Evolutionary conservation across 92 coral and sea anemone species (phyloP), one percentile per base, ranked within the genome.

Genomic region (Palythoa heliodiscus): DNA sequence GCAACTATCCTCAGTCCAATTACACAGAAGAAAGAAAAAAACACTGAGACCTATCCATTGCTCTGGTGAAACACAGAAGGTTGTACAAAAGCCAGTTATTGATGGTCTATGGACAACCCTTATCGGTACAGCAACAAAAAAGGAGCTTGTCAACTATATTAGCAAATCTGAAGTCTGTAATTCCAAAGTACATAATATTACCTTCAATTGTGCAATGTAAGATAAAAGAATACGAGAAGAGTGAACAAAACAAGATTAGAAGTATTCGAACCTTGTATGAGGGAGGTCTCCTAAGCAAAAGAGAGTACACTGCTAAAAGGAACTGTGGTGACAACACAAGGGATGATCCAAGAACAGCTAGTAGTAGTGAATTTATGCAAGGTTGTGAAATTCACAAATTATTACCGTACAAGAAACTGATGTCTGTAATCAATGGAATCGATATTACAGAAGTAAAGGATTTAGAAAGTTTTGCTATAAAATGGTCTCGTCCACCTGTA

Each of bases 31-130:
- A 54, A 90, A 83, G 82, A 76, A 87, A 47, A 90, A 86, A 64
- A 86, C 85, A 40, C 63, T 87, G 64, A 90, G 88, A 48, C 76
- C 88, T 58, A 72, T 90, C 24, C 93, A 90, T 66, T 90, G 90
- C 66, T 76, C 58, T 67, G 71, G 55, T 7, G 71, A 66, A 17
- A 67, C 85, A 74, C 57, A 71, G 17, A 69, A 70, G 19, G 24
- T 61, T 71, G 88, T 82, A 22, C 17, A 83, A 72, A 87, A 90
- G 25, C 86, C 92, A 14, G 92, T 90, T 16, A 9, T 79, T 7
- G 90, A 83, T 86, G 87, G 92, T 73, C 9, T 89, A 37, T 89
- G 92, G 92, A 86, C 89, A 86, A 85, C 92, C 70, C 78, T 89
- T 76, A 52, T 86, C 38, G 76, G 85, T 17, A 67, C 84, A 38